phyloP scores from a whole-genome alignment of 2,888 invertebrate genomes.

The Stegana nigrithorax region DNA sequence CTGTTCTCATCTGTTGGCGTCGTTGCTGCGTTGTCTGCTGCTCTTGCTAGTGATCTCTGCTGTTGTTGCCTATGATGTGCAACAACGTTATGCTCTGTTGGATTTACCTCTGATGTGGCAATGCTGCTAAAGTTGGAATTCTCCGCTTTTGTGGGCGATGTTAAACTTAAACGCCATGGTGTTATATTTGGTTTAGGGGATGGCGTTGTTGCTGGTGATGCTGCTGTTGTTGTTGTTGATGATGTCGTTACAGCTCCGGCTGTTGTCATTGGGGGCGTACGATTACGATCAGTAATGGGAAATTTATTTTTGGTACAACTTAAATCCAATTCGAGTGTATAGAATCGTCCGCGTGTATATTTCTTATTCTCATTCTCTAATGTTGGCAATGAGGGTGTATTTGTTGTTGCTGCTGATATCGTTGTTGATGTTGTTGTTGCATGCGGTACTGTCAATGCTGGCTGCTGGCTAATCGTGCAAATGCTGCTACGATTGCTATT shows the following conservation, averaged over 20 bases:
- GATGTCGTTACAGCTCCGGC: constrained; percentile 28
- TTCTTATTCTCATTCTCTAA: constrained; percentile 63
- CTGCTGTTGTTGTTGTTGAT: constrained; percentile 23
- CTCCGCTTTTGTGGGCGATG: not conserved
- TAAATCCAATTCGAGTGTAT: constrained; percentile 69
- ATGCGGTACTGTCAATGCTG: constrained; percentile 8
- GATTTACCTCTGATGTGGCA: not conserved
- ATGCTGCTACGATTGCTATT: constrained; percentile 45
- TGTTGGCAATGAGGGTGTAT: constrained; percentile 28
- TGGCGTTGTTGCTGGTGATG: not conserved
- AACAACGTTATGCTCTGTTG: not conserved
- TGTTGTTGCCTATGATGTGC: not conserved
- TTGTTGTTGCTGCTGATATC: constrained; percentile 24
- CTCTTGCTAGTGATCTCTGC: not conserved
- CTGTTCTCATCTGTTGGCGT: not conserved
- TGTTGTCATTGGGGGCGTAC: constrained; percentile 13
- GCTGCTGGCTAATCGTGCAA: constrained; percentile 42
- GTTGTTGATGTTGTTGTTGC: constrained; percentile 25
- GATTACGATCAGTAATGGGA: constrained; percentile 70
- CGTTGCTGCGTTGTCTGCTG: not conserved
- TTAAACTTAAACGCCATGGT: not conserved
- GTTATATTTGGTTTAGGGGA: not conserved
- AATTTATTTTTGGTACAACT: constrained; percentile 74
- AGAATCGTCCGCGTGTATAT: constrained; percentile 64
- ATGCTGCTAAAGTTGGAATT: not conserved